Evolutionary conservation across 2,888 invertebrate species (phyloP), one percentile per base, ranked within the genome.

Genomic region (Disparrhopalites patrizii): DNA sequence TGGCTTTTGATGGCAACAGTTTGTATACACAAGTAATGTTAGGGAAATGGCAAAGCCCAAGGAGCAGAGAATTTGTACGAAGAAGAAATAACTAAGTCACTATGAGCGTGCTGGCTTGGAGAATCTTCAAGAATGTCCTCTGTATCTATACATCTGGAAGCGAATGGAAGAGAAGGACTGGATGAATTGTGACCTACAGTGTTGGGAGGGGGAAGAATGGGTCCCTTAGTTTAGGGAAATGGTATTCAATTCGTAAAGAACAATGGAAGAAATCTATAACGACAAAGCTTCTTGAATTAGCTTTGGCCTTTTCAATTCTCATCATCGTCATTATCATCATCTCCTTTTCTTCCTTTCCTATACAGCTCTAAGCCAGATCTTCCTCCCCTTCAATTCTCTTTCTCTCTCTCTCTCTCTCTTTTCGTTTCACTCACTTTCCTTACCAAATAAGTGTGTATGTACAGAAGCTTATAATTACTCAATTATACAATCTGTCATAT

Each of bases 221-320:
- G 1, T 54, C 62, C 40, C 54, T 54, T 28, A 30, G 52, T n/a
- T n/a, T n/a, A 43, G 40, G 28, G 40, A 62, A 62, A 62, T 54
- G 23, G 60, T 64, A 57, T 61, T 67, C 67, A 64, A 50, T 66
- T 64, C 63, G 43, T 67, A 66, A 61, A 68, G 65, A 67, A 69
- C 67, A 69, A 69, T 67, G 27, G 36, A 51, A 23, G 28, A 62
- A 62, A 62, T 62, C 62, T 62, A 62, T 62, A 68, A 66, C 67
- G 51, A 66, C 64, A 67, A 58, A 70, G 68, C 70, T 70, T 62
- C 65, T 69, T 69, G 61, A 61, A 61, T 68, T 65, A 60, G 56
- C 66, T 63, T 52, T 47, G 47, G 60, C 61, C 51, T 51, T 61
- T 66, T 51, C 61, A 57, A 57, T 57, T 57, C 57, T 36, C 57